Conservation (phyloP, 2,113 vertebrate species). For the Illadopsis cleaveri region DNA sequence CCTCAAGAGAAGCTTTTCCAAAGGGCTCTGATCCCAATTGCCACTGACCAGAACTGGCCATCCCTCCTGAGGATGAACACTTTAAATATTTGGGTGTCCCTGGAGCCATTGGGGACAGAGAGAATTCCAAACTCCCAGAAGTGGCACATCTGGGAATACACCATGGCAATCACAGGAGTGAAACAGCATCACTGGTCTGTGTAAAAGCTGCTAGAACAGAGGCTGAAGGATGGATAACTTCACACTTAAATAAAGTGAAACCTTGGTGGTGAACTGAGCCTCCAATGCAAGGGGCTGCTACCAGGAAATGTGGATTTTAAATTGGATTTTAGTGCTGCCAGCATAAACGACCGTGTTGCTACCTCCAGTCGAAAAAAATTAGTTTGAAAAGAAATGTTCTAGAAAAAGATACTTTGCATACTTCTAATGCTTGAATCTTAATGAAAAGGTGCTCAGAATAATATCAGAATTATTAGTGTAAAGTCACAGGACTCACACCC, state of each 20-base stretch:
- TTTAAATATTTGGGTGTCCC: neutral
- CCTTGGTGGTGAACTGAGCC: neutral
- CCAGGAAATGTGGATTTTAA: neutral
- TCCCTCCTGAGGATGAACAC: neutral
- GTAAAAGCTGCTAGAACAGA: neutral
- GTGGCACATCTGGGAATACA: neutral
- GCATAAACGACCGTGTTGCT: neutral
- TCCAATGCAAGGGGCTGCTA: neutral
- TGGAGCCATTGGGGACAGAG: neutral
- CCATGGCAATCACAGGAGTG: neutral
- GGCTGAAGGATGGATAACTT: neutral
- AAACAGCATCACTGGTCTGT: neutral
- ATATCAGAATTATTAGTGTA: neutral
- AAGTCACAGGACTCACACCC: fast-evolving
- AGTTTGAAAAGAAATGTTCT: neutral
- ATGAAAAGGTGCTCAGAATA: neutral
- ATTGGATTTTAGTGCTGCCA: neutral
- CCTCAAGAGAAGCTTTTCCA: neutral
- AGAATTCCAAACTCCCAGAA: neutral
- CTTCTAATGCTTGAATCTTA: neutral
- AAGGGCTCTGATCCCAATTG: neutral
- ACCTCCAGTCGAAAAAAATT: neutral
- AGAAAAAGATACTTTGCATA: neutral
- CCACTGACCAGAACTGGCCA: neutral
- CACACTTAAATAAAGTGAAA: neutral